Conservation (phyloP, 1,140 invertebrate genomes). For the Macrostomum lignano region DNA sequence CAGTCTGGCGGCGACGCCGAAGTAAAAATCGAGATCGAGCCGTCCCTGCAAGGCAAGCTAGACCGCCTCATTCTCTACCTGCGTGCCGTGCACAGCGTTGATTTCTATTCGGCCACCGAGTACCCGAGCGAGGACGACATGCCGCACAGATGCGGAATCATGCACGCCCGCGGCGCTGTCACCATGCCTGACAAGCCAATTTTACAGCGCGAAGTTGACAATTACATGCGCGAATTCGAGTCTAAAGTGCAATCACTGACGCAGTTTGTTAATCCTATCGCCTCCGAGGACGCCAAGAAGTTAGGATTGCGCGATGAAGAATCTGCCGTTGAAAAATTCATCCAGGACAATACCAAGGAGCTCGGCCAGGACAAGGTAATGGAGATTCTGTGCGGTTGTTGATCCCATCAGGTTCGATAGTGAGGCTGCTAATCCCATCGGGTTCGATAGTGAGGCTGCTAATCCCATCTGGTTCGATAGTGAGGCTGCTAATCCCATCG, state of each 20-base stretch:
- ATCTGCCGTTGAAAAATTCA: slow-evolving; percentile 64
- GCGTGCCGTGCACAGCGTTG: slow-evolving; percentile 81
- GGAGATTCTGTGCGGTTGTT: too few species aligned
- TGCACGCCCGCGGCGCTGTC: slow-evolving; percentile 45
- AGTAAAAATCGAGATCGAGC: neutral
- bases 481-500: too few species aligned
- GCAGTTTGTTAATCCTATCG: neutral
- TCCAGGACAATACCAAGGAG: slow-evolving; percentile 41
- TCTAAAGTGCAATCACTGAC: neutral
- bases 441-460: too few species aligned
- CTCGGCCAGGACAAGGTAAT: neutral
- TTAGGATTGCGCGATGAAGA: neutral
- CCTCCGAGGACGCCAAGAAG: neutral
- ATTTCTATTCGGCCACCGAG: slow-evolving; percentile 93
- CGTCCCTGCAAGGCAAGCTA: slow-evolving; percentile 23
- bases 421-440: too few species aligned
- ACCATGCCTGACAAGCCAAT: neutral
- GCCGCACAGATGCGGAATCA: slow-evolving; percentile 90
- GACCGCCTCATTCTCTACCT: slow-evolving; percentile 66
- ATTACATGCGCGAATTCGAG: slow-evolving; percentile 1
- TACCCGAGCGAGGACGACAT: slow-evolving; percentile 98
- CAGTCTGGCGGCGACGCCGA: too few species aligned
- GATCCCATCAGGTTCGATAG: too few species aligned
- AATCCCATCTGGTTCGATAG: too few species aligned
- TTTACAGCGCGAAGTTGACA: neutral